Evolutionary conservation across 2,113 vertebrate species (phyloP).

Genomic region (Theristicus caerulescens): DNA sequence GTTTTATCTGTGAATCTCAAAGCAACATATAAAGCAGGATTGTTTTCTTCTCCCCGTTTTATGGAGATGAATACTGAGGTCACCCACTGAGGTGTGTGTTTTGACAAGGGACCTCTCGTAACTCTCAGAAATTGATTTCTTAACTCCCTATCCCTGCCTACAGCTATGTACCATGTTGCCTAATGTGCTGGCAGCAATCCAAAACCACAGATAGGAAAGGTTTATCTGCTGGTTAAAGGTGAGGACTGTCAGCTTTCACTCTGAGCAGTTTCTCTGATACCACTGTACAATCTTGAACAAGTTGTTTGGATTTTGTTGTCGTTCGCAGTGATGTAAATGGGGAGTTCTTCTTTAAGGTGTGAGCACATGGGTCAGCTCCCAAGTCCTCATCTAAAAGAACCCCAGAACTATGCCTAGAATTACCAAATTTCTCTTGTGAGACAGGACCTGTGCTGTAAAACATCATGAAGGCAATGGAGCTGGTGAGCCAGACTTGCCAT

Average conservation of each 20-base stretch:
- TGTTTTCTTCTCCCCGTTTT: neutral
- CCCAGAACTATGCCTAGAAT: neutral
- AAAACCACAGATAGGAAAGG: neutral
- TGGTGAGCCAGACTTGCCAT: neutral
- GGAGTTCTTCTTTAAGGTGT: neutral
- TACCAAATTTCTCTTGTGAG: neutral
- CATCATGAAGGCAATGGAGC: neutral
- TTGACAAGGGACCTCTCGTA: neutral
- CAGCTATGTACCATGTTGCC: neutral
- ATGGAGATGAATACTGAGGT: neutral
- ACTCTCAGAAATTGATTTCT: neutral
- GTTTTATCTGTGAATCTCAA: conserved; percentile 14
- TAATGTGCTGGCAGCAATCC: neutral
- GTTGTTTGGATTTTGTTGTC: neutral
- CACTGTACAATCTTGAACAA: neutral
- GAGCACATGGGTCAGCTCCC: neutral
- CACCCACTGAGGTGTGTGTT: neutral
- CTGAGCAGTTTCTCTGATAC: neutral
- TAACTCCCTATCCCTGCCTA: neutral
- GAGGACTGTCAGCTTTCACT: neutral
- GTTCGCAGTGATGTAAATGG: neutral
- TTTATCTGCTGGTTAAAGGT: neutral
- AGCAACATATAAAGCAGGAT: neutral
- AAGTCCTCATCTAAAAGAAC: neutral
- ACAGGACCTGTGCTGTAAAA: neutral